Percentiles rank a stretch among this genome's conserved stretches.
phyloP scores from a whole-genome alignment of 2,797 vertebrate genomes.

The Pogoniulus pusillus region DNA sequence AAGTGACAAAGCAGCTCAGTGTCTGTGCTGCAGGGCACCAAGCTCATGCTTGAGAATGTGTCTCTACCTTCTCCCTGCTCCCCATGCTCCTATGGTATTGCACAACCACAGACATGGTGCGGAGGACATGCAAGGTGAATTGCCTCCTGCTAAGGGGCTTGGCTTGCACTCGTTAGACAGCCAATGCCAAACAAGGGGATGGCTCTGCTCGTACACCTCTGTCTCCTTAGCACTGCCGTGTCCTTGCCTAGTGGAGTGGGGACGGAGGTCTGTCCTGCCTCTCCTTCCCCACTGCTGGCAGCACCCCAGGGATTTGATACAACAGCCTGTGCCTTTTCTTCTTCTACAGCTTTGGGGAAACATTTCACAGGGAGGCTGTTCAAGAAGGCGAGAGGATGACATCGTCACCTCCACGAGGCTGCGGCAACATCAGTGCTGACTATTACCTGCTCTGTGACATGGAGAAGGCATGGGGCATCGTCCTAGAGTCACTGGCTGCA shows the following conservation, averaged over 20 bases:
- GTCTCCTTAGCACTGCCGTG: background rate
- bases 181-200: background rate
- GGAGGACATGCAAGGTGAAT: background rate
- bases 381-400: slow-evolving; percentile 30
- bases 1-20: background rate
- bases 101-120: background rate
- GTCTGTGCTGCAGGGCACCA: background rate
- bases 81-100: background rate
- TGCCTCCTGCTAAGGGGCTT: background rate
- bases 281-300: background rate
- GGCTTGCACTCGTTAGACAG: background rate
- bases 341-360: slow-evolving; percentile 19
- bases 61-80: background rate
- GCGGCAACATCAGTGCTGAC: slow-evolving; percentile 21
- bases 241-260: background rate
- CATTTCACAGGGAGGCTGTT: background rate
- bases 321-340: background rate
- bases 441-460: slow-evolving; percentile 85
- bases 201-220: background rate
- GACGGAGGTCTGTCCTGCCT: background rate
- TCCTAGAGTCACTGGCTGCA: slow-evolving; percentile 80
- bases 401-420: fast-evolving
- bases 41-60: background rate
- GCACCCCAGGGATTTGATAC: background rate
- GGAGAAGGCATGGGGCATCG: slow-evolving; percentile 83